Conservation (phyloP, 2,113 vertebrate genomes). For the Uria lomvia region DNA sequence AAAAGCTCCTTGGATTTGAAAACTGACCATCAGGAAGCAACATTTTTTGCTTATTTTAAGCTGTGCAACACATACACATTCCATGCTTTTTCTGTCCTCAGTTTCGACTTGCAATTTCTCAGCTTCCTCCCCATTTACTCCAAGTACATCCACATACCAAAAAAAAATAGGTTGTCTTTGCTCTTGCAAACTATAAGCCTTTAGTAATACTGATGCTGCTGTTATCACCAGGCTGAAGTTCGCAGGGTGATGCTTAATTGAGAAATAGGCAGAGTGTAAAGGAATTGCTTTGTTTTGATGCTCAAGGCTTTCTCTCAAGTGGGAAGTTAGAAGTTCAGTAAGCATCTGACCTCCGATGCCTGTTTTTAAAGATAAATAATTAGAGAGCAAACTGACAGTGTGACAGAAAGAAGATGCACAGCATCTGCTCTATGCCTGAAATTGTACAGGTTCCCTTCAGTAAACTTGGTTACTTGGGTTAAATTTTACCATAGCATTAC, state of each 20-base stretch:
- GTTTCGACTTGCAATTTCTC: neutral
- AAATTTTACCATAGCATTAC: neutral
- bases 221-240: neutral
- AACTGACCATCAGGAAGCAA: neutral
- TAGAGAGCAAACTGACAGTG: neutral
- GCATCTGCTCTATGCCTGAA: neutral
- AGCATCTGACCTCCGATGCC: accelerated
- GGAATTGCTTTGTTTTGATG: neutral
- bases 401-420: neutral
- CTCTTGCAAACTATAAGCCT: neutral
- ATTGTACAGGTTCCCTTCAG: neutral
- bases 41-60: neutral
- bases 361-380: neutral
- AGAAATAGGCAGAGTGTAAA: neutral
- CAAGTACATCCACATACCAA: neutral
- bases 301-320: neutral
- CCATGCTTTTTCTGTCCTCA: neutral
- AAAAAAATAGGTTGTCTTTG: neutral
- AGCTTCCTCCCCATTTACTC: neutral
- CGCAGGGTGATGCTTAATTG: neutral
- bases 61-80: neutral
- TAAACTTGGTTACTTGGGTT: neutral
- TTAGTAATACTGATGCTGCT: neutral
- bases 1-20: neutral
- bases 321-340: neutral